phyloP scores from a whole-genome alignment of 2,888 invertebrate genomes.

The Hemaris fuciformis region DNA sequence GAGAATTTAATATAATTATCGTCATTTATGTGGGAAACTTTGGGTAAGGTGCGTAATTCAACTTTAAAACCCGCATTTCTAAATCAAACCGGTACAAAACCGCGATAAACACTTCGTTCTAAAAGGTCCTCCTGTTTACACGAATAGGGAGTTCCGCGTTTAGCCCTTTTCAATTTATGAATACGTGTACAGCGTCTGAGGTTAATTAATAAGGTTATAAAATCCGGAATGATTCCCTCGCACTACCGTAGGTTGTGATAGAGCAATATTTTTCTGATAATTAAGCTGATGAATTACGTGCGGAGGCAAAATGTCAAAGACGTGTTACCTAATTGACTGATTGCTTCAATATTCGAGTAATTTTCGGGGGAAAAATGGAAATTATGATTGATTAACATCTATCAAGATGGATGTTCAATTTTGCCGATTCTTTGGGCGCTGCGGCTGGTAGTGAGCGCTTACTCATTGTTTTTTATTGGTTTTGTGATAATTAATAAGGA shows the following conservation, averaged over 20 bases:
- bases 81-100: background rate
- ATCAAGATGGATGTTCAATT: constrained; percentile 28
- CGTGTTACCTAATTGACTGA: constrained; percentile 36
- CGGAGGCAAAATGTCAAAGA: constrained; percentile 31
- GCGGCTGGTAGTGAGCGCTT: background rate
- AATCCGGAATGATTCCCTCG: constrained; percentile 24
- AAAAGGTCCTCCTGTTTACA: background rate
- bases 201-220: constrained; percentile 26
- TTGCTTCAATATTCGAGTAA: constrained; percentile 19
- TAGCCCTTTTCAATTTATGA: constrained; percentile 1
- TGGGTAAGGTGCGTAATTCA: background rate
- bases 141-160: background rate
- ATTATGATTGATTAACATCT: constrained; percentile 21
- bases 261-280: background rate
- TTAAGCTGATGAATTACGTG: constrained; percentile 5
- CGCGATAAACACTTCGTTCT: background rate
- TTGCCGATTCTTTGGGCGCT: constrained; percentile 16
- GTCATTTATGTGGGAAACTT: background rate
- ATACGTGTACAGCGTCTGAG: background rate
- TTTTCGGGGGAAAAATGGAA: constrained; percentile 27
- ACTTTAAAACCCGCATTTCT: background rate
- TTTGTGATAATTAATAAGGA: no score
- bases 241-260: background rate
- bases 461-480: no score
- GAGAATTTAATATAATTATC: background rate